Conservation (phyloP, 1,140 invertebrate species). For the Samia ricini region DNA sequence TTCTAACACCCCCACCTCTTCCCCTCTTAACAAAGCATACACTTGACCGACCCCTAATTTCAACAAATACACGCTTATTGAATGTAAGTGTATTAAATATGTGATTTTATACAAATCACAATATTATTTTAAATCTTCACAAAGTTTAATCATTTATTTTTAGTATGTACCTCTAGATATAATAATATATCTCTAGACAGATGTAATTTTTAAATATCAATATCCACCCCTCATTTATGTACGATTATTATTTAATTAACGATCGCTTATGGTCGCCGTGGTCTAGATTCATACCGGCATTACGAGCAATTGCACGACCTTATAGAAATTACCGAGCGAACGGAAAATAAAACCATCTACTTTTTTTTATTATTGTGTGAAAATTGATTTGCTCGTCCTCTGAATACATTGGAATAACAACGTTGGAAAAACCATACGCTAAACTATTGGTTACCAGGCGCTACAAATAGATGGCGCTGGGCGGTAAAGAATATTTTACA, state of each 20-base stretch:
- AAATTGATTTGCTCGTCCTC: not conserved
- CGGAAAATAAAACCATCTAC: not conserved
- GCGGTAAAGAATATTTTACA: too few species aligned
- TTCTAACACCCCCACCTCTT: too few species aligned
- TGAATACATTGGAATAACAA: not conserved
- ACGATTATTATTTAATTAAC: not conserved
- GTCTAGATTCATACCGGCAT: not conserved
- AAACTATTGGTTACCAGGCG: not conserved
- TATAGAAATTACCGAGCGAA: not conserved
- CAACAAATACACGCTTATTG: too few species aligned
- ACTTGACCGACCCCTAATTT: too few species aligned
- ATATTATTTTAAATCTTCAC: too few species aligned
- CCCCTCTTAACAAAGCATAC: too few species aligned
- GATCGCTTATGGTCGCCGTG: not conserved
- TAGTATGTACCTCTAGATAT: too few species aligned
- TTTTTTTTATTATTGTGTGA: not conserved
- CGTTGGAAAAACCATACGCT: not conserved
- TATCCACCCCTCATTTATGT: not conserved
- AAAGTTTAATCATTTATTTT: too few species aligned
- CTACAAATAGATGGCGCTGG: not conserved
- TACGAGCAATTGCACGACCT: not conserved
- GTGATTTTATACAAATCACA: too few species aligned
- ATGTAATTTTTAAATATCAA: not conserved
- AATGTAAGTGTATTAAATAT: too few species aligned
- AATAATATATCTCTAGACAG: not conserved